Evolutionary conservation across 1,140 invertebrate species (phyloP), one percentile per base, ranked within the genome.

Genomic region (Manduca sexta): DNA sequence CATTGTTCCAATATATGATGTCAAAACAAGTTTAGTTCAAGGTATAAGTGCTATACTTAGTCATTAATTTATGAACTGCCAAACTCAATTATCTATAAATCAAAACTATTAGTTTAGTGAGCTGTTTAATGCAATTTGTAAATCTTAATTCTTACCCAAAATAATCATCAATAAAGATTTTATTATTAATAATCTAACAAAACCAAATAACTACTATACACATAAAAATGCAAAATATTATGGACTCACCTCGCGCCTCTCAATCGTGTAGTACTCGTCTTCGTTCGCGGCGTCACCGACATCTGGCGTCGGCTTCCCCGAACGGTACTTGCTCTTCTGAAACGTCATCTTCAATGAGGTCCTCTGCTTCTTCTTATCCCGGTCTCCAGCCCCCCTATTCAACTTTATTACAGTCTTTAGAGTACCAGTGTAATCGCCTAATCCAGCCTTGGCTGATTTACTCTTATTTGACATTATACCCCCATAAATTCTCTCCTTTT

Each of bases 341-440:
- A 94, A 89, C 38, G 93, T 93, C 91, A 94, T 93, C 67, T 94
- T 94, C 38, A 94, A 73, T 0, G 91, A 91, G 49, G 90, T 92
- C 34, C 91, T 87, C 29, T 87, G 88, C 47, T 87, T 89, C 77
- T 91, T 88, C 30, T 87, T 57, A 7, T 56, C 54, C 80, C 33
- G 58, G n/a, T 53, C 7, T 69, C 78, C 1, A 60, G 74, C n/a
- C 52, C 48, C 7, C 53, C 64, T 31, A 48, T 92, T 92, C 40
- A 92, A 63, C 74, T 94, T 93, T 48, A 95, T 94, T 33, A 94
- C 90, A 14, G 93, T 93, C 64, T 94, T 95, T 33, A 94, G 66
- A 0, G 93, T 93, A 2, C 93, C 93, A 2, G 92, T 93, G 56
- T 91, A 93, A 44, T 63, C 89, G 51, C 49, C 88, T 40, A 37